Conservation (phyloP, 2,797 vertebrate genomes). For the Lerista edwardsae region DNA sequence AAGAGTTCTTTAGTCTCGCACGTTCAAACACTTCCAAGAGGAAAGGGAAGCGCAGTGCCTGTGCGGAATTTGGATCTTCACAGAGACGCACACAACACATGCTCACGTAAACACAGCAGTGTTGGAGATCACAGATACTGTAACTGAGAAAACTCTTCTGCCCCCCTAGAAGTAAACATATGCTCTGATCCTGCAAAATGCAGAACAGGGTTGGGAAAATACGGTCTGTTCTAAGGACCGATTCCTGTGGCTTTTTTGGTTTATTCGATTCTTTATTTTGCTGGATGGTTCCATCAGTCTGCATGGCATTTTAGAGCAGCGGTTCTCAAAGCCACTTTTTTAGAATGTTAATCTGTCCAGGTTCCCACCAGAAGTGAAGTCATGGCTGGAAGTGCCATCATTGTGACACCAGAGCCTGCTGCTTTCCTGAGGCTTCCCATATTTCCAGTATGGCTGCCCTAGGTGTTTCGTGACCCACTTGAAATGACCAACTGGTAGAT, state of each 20-base stretch:
- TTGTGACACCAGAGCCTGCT: too few relatives aligned
- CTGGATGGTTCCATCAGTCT: not conserved
- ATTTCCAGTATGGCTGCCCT: too few relatives aligned
- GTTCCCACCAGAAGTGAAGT: too few relatives aligned
- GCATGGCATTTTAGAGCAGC: not conserved
- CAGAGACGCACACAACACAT: accelerated
- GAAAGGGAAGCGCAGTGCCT: not conserved
- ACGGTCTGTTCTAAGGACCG: not conserved
- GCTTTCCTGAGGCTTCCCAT: too few relatives aligned
- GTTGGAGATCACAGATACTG: not conserved
- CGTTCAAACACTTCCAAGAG: not conserved
- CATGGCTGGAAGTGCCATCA: too few relatives aligned
- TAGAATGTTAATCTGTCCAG: too few relatives aligned
- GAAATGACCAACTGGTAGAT: too few relatives aligned
- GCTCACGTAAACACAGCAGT: not conserved
- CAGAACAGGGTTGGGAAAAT: not conserved
- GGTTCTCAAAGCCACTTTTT: too few relatives aligned
- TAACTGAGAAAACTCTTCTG: not conserved
- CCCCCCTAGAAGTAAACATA: not conserved
- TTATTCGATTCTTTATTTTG: too few relatives aligned
- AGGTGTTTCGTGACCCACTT: too few relatives aligned
- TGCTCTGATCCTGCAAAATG: not conserved
- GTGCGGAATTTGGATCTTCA: not conserved
- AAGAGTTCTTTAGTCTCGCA: not conserved
- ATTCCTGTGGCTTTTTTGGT: not conserved